Conservation (phyloP, 2,797 vertebrate genomes). For the Anguilla obscura region DNA sequence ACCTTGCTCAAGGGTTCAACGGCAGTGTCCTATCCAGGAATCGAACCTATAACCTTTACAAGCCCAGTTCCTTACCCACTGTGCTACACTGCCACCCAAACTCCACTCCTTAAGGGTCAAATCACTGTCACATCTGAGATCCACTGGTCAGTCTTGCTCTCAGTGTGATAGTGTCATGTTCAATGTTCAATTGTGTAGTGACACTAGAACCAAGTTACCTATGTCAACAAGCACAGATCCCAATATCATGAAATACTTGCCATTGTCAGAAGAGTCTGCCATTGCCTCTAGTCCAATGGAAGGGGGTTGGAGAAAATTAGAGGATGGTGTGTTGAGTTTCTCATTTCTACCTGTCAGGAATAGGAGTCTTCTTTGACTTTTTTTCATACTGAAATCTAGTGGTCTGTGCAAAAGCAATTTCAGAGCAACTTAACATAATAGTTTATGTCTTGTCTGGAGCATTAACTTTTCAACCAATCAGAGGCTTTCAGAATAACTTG, state of each 20-base stretch:
- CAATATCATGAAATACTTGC: background rate
- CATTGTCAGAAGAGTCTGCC: background rate
- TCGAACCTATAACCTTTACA: no score
- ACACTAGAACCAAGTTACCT: background rate
- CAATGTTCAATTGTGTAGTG: background rate
- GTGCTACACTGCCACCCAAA: no score
- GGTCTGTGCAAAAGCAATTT: slow-evolving; percentile 37
- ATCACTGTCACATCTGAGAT: no score
- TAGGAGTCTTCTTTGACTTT: background rate
- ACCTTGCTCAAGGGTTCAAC: no score
- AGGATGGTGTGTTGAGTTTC: background rate
- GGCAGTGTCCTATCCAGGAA: no score
- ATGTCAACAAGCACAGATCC: background rate
- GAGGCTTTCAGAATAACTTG: background rate
- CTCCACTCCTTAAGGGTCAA: no score
- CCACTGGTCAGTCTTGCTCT: no score
- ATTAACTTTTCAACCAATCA: background rate
- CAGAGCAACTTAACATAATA: background rate
- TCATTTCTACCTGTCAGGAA: slow-evolving; percentile 26
- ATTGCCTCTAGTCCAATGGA: background rate
- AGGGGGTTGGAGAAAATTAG: background rate
- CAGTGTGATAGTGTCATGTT: no score
- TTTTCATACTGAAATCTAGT: slow-evolving; percentile 24
- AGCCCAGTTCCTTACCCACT: no score
- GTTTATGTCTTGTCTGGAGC: background rate